Percentiles rank a stretch among this genome's conserved stretches.
These are phyloP conservation scores for Engraulis encrasicolus DNA, from an alignment of 2,113 vertebrate species.

Conservation along the genomic window DNA sequence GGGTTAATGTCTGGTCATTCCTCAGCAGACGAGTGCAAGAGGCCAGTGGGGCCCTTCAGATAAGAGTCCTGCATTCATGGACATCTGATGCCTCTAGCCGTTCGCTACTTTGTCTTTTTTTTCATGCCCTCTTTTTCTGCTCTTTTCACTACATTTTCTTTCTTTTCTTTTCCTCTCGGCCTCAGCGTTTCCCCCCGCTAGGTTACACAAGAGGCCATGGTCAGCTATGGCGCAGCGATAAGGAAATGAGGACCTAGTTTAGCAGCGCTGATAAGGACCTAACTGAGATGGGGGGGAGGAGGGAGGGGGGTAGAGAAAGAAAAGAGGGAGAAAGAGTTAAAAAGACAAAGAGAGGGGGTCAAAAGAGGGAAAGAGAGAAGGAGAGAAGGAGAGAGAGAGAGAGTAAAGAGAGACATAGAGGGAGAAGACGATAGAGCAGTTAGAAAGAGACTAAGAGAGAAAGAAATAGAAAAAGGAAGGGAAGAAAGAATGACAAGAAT, in stretches of 20 bases:
- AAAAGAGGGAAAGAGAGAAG: constrained; percentile 34
- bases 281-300: constrained; percentile 17
- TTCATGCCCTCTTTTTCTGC: too few species aligned
- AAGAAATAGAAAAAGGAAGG: not conserved
- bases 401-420: constrained; percentile 25
- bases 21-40: constrained; percentile 42
- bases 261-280: constrained; percentile 47
- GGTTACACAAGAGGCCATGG: constrained; percentile 59
- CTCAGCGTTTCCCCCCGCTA: constrained; percentile 49
- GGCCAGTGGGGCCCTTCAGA: constrained; percentile 54
- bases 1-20: constrained; percentile 51
- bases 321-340: too few species aligned
- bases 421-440: constrained; percentile 18
- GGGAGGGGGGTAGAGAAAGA: constrained; percentile 30
- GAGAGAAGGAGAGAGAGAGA: constrained; percentile 31
- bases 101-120: constrained; percentile 41
- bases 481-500: not conserved
- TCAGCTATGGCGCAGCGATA: constrained; percentile 54
- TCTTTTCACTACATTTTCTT: not conserved
- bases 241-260: constrained; percentile 54
- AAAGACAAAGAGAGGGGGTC: constrained; percentile 36
- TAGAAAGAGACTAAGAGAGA: constrained; percentile 44
- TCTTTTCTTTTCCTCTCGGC: not conserved
- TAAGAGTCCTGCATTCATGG: constrained; percentile 53
- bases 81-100: constrained; percentile 48